Evolutionary conservation across 2,113 vertebrate species (phyloP).

Genomic region (Boleophthalmus pectinirostris): DNA sequence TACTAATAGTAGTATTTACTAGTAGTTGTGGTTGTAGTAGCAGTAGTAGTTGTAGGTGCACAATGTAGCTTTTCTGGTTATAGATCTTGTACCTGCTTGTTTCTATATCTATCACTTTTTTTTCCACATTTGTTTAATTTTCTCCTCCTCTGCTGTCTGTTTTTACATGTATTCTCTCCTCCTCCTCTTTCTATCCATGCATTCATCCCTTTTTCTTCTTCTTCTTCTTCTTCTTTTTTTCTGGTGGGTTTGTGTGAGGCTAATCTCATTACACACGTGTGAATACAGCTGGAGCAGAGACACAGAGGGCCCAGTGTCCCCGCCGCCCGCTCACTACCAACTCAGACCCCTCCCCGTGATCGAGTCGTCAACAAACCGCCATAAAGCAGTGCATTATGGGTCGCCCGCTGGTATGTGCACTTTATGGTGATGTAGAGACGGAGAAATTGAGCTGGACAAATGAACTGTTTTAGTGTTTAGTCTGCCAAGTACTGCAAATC

Average conservation of each 20-base stretch:
- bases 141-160: slow-evolving; percentile 45
- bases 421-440: background rate
- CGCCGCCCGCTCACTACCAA: slow-evolving; percentile 22
- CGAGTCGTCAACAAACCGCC: background rate
- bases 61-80: too few relatives aligned
- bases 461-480: background rate
- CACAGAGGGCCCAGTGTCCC: slow-evolving; percentile 63
- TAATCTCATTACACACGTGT: slow-evolving; percentile 79
- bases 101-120: too few relatives aligned
- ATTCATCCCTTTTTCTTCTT: slow-evolving; percentile 50
- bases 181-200: slow-evolving; percentile 57
- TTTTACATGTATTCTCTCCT: slow-evolving; percentile 56
- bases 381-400: slow-evolving; percentile 8
- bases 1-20: too few relatives aligned
- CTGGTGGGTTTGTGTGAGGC: slow-evolving; percentile 38
- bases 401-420: background rate
- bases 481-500: background rate
- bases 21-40: too few relatives aligned
- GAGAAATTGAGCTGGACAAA: background rate
- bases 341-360: slow-evolving; percentile 33
- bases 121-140: background rate
- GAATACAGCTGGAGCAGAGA: slow-evolving; percentile 68
- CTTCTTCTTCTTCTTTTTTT: too few relatives aligned
- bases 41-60: too few relatives aligned
- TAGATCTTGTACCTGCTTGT: too few relatives aligned